These are phyloP conservation scores for Xestia ashworthii DNA, from an alignment of 2,888 invertebrate species.

Conservation along the genomic window DNA sequence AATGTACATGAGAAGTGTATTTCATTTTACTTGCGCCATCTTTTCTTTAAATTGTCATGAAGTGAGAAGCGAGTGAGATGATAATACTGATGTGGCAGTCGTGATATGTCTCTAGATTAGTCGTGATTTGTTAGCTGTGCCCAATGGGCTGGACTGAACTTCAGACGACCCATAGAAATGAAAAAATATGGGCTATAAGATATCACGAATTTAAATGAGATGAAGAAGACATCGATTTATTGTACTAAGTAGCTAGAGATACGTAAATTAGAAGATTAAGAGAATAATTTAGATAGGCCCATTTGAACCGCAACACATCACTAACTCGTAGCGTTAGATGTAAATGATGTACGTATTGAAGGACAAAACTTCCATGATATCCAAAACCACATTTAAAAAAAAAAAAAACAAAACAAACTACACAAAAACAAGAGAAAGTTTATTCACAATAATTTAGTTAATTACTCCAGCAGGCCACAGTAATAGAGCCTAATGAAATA, in stretches of 20 bases:
- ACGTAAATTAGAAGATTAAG: neutral
- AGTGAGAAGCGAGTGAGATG: constrained; percentile 57
- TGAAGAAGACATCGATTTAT: neutral
- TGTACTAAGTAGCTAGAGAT: neutral
- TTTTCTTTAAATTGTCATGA: neutral
- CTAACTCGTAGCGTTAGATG: neutral
- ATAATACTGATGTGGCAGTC: constrained; percentile 61
- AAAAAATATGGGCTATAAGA: constrained; percentile 15
- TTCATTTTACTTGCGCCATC: neutral
- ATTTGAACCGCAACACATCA: neutral
- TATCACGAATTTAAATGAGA: constrained; percentile 20
- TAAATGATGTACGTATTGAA: neutral
- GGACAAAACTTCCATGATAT: constrained; percentile 1
- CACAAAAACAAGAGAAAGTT: constrained; percentile 66
- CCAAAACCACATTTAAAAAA: constrained; percentile 2
- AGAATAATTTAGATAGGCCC: neutral
- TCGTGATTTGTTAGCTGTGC: constrained; percentile 76
- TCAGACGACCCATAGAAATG: constrained; percentile 13
- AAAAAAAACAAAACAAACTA: constrained; percentile 39
- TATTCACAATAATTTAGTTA: constrained; percentile 66
- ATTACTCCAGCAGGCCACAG: constrained; percentile 63
- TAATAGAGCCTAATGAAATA: constrained; percentile 82
- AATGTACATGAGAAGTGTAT: neutral
- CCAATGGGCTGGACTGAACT: constrained; percentile 50
- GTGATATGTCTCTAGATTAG: constrained; percentile 76